These are phyloP conservation scores for Mus minutoides DNA, from an alignment of 2,797 vertebrate species.

Conservation along the genomic window DNA sequence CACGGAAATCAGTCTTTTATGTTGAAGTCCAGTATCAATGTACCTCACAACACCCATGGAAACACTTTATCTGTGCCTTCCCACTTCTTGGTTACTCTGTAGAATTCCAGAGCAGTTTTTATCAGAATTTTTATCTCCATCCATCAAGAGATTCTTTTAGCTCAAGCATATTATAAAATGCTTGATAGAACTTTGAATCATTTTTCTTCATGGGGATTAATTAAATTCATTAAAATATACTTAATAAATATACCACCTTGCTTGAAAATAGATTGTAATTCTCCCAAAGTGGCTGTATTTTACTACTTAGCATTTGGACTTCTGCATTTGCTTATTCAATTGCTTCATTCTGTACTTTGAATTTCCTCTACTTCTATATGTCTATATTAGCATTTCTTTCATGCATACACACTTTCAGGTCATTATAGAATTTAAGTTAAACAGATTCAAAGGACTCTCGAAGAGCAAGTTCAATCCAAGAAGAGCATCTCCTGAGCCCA, in stretches of 20 bases:
- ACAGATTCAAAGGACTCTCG: background rate
- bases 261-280: background rate
- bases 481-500: background rate
- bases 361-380: slow-evolving; percentile 1
- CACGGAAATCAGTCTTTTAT: background rate
- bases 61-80: background rate
- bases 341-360: slow-evolving; percentile 14
- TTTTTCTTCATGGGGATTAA: background rate
- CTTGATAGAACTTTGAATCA: background rate
- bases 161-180: slow-evolving; percentile 6
- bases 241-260: background rate
- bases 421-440: slow-evolving; percentile 11
- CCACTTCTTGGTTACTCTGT: background rate
- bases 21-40: background rate
- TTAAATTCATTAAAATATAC: slow-evolving; percentile 35
- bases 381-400: background rate
- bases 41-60: background rate
- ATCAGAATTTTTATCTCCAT: slow-evolving; percentile 7
- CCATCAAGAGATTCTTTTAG: slow-evolving; percentile 10
- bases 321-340: slow-evolving; percentile 14
- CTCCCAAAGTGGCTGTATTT: slow-evolving; percentile 46
- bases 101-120: background rate
- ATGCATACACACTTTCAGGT: background rate
- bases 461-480: slow-evolving; percentile 7
- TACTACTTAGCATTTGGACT: background rate